These are phyloP conservation scores for Epizoanthus ramosus DNA, from an alignment of 92 coral and sea anemone genomes.

Conservation along the genomic window DNA sequence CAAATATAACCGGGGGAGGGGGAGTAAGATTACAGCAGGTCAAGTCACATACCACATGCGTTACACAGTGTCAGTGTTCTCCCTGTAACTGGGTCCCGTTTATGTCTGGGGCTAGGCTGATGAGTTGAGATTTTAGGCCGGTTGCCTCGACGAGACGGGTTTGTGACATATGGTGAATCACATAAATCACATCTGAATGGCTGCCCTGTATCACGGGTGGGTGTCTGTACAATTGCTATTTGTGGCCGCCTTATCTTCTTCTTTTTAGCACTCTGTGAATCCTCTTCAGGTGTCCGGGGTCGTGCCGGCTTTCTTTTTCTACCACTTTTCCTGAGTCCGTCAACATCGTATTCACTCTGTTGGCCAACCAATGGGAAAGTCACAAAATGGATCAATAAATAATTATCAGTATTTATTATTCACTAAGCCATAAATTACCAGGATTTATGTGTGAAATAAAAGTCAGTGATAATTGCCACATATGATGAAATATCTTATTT, in stretches of 20 bases:
- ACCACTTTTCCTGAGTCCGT: slow-evolving; percentile 71
- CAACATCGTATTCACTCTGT: slow-evolving; percentile 55
- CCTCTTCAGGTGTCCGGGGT: slow-evolving; percentile 76
- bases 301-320: slow-evolving; percentile 83
- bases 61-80: slow-evolving; percentile 90
- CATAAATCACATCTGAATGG: slow-evolving; percentile 97
- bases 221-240: slow-evolving; percentile 48
- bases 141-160: slow-evolving; percentile 96
- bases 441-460: no score
- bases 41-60: slow-evolving; percentile 89
- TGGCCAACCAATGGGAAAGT: neutral
- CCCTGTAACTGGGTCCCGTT: slow-evolving; percentile 88
- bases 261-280: slow-evolving; percentile 41
- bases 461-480: no score
- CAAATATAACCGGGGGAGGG: neutral
- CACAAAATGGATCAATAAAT: neutral
- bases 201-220: slow-evolving; percentile 53
- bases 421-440: no score
- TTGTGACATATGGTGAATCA: slow-evolving; percentile 92
- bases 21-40: neutral
- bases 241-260: slow-evolving; percentile 70
- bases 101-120: slow-evolving; percentile 96
- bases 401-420: no score
- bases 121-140: slow-evolving; percentile 83
- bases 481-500: no score